These are phyloP conservation scores for Mystacornis crossleyi DNA, from an alignment of 2,113 vertebrate genomes.

Conservation along the genomic window DNA sequence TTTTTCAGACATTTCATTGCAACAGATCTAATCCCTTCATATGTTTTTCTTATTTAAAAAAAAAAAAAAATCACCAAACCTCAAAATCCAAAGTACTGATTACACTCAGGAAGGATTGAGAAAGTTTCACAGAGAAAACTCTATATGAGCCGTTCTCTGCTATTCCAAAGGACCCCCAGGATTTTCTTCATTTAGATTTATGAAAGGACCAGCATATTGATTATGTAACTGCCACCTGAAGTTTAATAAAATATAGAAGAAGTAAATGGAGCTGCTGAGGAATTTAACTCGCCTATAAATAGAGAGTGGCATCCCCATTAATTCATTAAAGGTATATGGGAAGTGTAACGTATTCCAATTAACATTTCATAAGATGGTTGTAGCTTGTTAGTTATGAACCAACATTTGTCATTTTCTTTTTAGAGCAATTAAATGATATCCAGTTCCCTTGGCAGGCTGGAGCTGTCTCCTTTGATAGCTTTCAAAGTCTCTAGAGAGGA, in stretches of 20 bases:
- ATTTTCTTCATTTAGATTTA: conserved; percentile 66
- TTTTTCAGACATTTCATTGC: neutral
- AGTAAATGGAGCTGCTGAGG: conserved; percentile 60
- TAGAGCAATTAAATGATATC: conserved; percentile 65
- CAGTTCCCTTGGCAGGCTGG: conserved; percentile 51
- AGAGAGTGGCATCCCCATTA: conserved; percentile 71
- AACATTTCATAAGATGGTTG: conserved; percentile 69
- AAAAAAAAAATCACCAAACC: neutral
- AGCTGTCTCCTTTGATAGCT: conserved; percentile 59
- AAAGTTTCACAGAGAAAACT: neutral
- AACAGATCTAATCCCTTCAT: neutral
- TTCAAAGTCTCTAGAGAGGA: conserved; percentile 26
- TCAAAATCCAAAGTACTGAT: neutral
- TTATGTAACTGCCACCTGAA: conserved; percentile 67
- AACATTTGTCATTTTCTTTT: conserved; percentile 72
- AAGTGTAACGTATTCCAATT: conserved; percentile 69
- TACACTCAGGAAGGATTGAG: neutral
- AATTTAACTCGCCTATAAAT: conserved; percentile 66
- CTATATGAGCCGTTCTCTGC: neutral
- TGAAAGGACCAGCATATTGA: conserved; percentile 60
- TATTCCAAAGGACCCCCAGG: neutral
- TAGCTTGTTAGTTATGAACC: conserved; percentile 64
- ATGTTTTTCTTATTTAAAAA: neutral
- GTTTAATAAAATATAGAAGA: conserved; percentile 63
- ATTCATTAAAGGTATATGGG: conserved; percentile 70